Evolutionary conservation across 2,888 invertebrate genomes (phyloP), one percentile per base, ranked within the genome.

Genomic region (Leptinotarsa rubiginosa): DNA sequence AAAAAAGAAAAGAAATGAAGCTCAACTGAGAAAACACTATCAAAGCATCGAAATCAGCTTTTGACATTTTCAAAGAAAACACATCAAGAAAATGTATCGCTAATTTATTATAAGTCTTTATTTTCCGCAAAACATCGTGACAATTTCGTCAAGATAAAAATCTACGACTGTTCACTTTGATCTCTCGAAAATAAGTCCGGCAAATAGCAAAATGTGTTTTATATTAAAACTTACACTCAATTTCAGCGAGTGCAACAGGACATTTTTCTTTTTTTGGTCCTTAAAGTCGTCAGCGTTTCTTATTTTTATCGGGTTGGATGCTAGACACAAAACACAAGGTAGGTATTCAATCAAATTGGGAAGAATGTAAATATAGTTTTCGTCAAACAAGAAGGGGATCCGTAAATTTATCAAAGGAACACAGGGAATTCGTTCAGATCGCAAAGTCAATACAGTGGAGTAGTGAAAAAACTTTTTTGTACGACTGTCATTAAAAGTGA

Each of bases 311-410:
- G 72, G 62, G 59, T 66, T 74, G 69, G 72, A 65, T 69, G 71
- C 62, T 50, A 69, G 71, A 75, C 71, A 72, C 62, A 68, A 64
- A 67, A 70, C 72, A 49, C 52, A 50, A 50, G 49, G 67, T n/a
- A 67, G 54, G 50, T 50, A 73, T 74, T 72, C 77, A 75, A 75
- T 77, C 77, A 75, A 77, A 73, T 73, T 69, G 73, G 64, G 65
- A 18, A 74, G 52, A 75, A 69, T 73, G 78, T 75, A 78, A 78
- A 78, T 78, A 78, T 72, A 76, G 76, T 78, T 78, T 78, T 78
- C 76, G 62, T 73, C 76, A 75, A 77, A 77, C 75, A 74, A 70
- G 54, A 65, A 65, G 75, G 75, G 73, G 73, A 68, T 72, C 54
- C 54, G 72, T 71, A 75, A 77, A 77, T 77, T 77, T 75, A 75